These are phyloP conservation scores for Vireo griseus DNA, from an alignment of 2,797 vertebrate genomes.

Conservation along the genomic window DNA sequence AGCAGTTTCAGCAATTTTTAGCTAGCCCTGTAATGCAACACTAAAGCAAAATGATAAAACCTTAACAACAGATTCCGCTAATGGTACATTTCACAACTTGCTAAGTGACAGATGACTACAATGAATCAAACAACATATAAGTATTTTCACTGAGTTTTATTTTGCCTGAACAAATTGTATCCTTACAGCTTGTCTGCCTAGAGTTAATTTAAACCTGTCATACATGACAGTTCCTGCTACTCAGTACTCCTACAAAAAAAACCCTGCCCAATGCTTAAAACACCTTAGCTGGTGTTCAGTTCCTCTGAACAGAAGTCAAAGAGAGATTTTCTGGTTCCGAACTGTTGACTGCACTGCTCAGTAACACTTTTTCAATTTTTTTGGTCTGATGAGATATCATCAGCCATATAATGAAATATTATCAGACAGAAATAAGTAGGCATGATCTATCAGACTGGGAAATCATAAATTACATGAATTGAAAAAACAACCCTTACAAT, in stretches of 20 bases:
- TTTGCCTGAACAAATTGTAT: background rate
- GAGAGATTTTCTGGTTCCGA: background rate
- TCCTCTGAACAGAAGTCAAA: background rate
- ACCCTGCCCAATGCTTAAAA: background rate
- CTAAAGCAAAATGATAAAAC: background rate
- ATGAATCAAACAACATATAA: background rate
- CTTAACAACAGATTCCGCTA: background rate
- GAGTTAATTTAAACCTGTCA: background rate
- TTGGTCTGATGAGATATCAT: background rate
- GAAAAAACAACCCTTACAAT: background rate
- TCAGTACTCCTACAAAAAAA: background rate
- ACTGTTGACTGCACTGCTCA: background rate
- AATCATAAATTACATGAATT: conserved; percentile 8
- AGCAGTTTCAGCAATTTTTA: background rate
- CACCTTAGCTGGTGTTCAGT: background rate
- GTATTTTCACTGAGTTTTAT: background rate
- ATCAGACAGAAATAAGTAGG: conserved; percentile 1
- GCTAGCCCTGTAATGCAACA: background rate
- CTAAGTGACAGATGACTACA: background rate
- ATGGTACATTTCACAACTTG: background rate
- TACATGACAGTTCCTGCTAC: background rate
- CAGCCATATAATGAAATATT: background rate
- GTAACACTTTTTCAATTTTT: background rate
- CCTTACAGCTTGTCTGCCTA: background rate
- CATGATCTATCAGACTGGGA: background rate